Base-by-base conservation (phyloP, 2,888 invertebrate genomes). In the Carpatolechia fugitivella region DNA sequence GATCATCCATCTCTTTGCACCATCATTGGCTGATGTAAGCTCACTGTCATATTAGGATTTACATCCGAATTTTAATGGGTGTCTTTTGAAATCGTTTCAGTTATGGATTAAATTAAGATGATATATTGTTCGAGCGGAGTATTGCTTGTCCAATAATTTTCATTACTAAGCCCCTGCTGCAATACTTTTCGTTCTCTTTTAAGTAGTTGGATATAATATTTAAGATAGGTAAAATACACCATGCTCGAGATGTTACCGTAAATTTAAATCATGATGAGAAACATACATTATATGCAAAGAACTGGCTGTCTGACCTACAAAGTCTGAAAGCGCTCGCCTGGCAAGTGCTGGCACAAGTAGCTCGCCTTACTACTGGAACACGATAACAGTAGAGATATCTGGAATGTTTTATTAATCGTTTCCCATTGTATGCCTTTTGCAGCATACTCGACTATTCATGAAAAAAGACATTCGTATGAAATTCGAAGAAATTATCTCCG, bases 361-460 rank as follows among this genome's bases (percentile, higher is more conserved):
- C 44, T 44, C 44, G 44, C 44, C 44, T 56, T 38, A 68, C 62
- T 65, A 56, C 54, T 54, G 56, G 44, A 20, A 24, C 59, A 58
- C 60, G 60, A 76, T 70, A 33, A 20, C 36, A 52, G 52, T 63
- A 8, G 62, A 74, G 76, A 74, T 74, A 77, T 70, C 68, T 62
- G 8, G 10, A 53, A 81, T 82, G 82, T 82, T 83, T 81, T 85
- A 84, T 83, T 83, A 81, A 83, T 82, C 78, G 76, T 65, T 6
- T 64, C 69, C 72, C 77, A 79, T 82, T 82, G 79, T 80, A 61
- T 68, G 60, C 75, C 74, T 73, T 79, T 69, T 72, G 70, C 57
- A 72, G 70, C 58, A 54, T 57, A 62, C 65, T 71, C 70, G 68
- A 73, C 66, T 78, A 74, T 76, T 72, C 68, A 76, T 74, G 70